Base-by-base conservation (phyloP, 2,113 vertebrate species). In the Castor canadensis region DNA sequence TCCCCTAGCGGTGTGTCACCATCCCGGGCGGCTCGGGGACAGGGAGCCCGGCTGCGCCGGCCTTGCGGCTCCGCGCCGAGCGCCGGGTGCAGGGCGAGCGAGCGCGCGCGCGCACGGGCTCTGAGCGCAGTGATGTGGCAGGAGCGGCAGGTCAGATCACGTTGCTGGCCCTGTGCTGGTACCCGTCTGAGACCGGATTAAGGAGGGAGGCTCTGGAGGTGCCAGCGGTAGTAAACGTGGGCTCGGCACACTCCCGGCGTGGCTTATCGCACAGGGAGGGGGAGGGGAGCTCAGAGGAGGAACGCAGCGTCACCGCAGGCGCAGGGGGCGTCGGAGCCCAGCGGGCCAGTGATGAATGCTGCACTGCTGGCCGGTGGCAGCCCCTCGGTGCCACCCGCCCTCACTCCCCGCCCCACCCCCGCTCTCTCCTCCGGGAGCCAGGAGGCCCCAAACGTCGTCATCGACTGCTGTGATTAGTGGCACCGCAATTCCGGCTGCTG, bases 161-260 rank as follows among this genome's bases (percentile, higher is more conserved):
- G 98, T 98, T 98, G 98, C 97, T 66, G 87, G 98, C 98, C 98
- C 96, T 98, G 98, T 98, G 98, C 98, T 95, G 87, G 98, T 97
- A 90, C 97, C 98, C 95, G 96, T 43, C 92, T 30, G 97, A 98
- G 97, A 96, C 93, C 52, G 97, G 98, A 97, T 98, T 97, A 96
- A 97, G 95, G 97, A 97, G 97, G 97, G 93, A 96, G 97, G 97
- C 96, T 86, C 66, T 52, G 90, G 94, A 95, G 96, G 95, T 97
- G 97, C 96, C 96, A 89, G 96, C 69, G 93, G 87, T 96, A 93
- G 98, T 97, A 96, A 97, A 97, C 96, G 94, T 96, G 96, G 96
- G 95, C 28, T 83, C 58, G n/a, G 87, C 97, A 93, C 97, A 89
- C 96, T 84, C 66, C 87, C 56, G 73, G 97, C 66, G 92, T 35